Conservation (phyloP, 2,888 invertebrate genomes). For the Entomobrya multifasciata region DNA sequence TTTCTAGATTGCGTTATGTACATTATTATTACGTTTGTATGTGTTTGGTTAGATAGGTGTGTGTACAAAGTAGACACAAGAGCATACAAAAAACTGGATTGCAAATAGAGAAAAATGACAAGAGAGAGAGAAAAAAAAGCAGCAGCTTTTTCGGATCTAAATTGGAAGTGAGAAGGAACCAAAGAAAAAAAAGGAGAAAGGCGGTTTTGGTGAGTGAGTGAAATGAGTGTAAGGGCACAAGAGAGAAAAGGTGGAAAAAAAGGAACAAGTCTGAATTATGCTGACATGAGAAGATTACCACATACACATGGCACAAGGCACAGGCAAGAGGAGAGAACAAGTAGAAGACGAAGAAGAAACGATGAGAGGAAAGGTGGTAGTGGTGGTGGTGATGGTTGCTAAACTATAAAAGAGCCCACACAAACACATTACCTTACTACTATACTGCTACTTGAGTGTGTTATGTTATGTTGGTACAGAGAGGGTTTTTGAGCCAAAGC, state of each 20-base stretch:
- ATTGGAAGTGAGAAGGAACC: conserved; percentile 57
- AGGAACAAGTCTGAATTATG: conserved; percentile 51
- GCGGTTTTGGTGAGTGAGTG: background rate
- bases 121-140: background rate
- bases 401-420: background rate
- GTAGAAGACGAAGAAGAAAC: too few species aligned
- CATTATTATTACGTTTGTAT: background rate
- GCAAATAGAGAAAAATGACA: conserved; percentile 8
- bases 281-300: conserved; percentile 63
- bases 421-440: background rate
- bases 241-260: conserved; percentile 28
- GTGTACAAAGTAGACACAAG: background rate
- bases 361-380: too few species aligned
- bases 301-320: too few species aligned
- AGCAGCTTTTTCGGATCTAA: conserved; percentile 37
- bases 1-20: background rate
- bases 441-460: too few species aligned
- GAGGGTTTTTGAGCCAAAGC: background rate
- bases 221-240: background rate
- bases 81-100: background rate
- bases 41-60: background rate
- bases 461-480: background rate
- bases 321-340: too few species aligned
- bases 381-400: background rate
- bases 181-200: background rate